Evolutionary conservation across 2,797 vertebrate species (phyloP), one percentile per base, ranked within the genome.

Genomic region (Limnodromus scolopaceus): DNA sequence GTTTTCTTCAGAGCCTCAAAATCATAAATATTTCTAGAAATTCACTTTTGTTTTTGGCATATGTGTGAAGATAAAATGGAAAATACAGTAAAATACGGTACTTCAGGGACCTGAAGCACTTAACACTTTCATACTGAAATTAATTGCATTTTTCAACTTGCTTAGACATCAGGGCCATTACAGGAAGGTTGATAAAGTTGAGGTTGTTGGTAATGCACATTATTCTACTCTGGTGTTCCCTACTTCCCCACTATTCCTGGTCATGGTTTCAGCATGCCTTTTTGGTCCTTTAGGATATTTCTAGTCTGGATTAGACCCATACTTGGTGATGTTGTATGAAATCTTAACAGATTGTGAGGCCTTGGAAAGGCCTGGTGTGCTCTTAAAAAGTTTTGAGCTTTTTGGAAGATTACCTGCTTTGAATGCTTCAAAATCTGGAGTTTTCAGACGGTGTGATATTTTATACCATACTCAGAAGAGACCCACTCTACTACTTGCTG

Each of bases 131-230:
- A 43, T 71, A 58, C 5, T 1, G 3, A 84, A 75, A 70, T 27
- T 57, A 53, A 46, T 6, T 13, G 39, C 7, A 46, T 66, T 83
- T 71, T 72, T 38, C 20, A 68, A 34, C 24, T 38, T 54, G 8
- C 24, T 82, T 49, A n/a, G n/a, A 90, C 38, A 11, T 82, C 55
- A 68, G 20, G 9, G 5, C 7, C 17, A 12, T 78, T 58, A 51
- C 10, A 41, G 3, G 16, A 89, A 53, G 12, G 6, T 18, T 49
- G 19, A 68, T 34, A 63, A 78, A 84, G 13, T 34, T 28, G 58
- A 45, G 8, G 9, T 8, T 72, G 8, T 61, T 2, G 2, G 32
- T 70, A 32, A 49, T 2, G 14, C 1, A 3, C 0, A 1, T 49
- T 65, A 53, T 55, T 83, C 87, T 34, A 58, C 4, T 30, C 10